Percentiles rank a stretch among this genome's conserved stretches.
phyloP scores from a whole-genome alignment of 1,140 invertebrate species.

The Monochamus saltuarius region DNA sequence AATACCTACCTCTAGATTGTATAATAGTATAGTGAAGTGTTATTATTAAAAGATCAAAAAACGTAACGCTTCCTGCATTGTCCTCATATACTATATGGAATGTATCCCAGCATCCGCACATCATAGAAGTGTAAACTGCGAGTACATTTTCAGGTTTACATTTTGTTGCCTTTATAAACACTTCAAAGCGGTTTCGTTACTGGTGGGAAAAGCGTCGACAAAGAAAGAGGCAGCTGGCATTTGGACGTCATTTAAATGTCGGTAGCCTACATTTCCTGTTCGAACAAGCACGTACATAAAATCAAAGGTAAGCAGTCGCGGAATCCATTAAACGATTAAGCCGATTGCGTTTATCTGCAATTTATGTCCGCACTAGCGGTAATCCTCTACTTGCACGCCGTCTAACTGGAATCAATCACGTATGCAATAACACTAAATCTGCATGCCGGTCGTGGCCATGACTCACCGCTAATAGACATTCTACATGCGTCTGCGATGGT shows the following conservation, averaged over 20 bases:
- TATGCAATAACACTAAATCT: constrained; percentile 44
- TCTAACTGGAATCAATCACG: constrained; percentile 39
- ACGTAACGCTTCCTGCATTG: too few relatives aligned
- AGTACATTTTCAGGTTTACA: too few relatives aligned
- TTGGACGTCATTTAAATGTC: not conserved
- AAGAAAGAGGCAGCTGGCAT: too few relatives aligned
- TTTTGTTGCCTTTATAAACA: too few relatives aligned
- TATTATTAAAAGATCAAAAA: too few relatives aligned
- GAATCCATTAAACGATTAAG: constrained; percentile 38
- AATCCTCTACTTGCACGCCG: constrained; percentile 28
- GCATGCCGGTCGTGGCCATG: constrained; percentile 40
- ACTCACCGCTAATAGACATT: constrained; percentile 41
- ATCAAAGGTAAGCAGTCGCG: constrained; percentile 24
- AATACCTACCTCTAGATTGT: too few relatives aligned
- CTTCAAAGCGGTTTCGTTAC: too few relatives aligned
- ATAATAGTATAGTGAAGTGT: too few relatives aligned
- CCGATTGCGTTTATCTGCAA: constrained; percentile 35
- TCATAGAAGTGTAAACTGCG: too few relatives aligned
- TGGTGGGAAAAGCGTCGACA: too few relatives aligned
- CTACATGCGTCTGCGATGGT: constrained; percentile 14
- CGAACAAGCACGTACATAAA: constrained; percentile 21
- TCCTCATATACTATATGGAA: too few relatives aligned
- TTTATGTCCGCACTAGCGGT: constrained; percentile 34
- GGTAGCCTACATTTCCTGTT: constrained; percentile 12
- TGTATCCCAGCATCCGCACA: too few relatives aligned